Evolutionary conservation across 2,888 invertebrate genomes (phyloP), one percentile per base, ranked within the genome.

Genomic region (Microplitis manilae): DNA sequence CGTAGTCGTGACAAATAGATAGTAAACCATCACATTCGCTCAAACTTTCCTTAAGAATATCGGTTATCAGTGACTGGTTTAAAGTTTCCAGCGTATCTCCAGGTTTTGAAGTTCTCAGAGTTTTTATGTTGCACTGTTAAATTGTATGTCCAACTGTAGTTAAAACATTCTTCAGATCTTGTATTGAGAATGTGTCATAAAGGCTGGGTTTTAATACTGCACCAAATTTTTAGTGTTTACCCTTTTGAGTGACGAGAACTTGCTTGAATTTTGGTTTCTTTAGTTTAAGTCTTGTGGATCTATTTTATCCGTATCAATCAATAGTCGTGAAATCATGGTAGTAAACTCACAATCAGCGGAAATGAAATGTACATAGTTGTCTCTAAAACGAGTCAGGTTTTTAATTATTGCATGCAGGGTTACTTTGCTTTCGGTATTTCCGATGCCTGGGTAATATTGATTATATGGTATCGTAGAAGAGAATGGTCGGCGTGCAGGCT

Each of bases 201-300:
- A 75, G 38, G 61, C 39, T 70, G 6, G 15, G 4, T 6, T 59
- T 72, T 20, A 72, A 17, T 2, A 75, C 75, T 6, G 73, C 40
- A 6, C 77, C 62, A 0, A 73, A 41, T 1, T 70, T 61, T 13
- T 62, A 65, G 7, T 68, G 6, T n/a, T 60, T 70, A 1, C 74
- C 76, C 1, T 38, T 13, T 5, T 41, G 59, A 0, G 65, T 65
- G 0, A 69, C 50, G 5, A 76, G 50, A 6, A 76, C 68, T 74
- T 79, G 77, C 4, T 71, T 69, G 5, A 61, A 30, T 20, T 39
- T 76, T 0, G 74, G 60, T 2, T 77, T 76, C 17, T 71, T 60
- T 2, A 15, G 62, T 64, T 79, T n/a, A 76, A 20, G 0, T 77
- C 68, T 9, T 59, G 17, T 5, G 77, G 62, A 9, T 67, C 17